Evolutionary conservation across 2,113 vertebrate genomes (phyloP).

Genomic region (Trematomus loennbergii): DNA sequence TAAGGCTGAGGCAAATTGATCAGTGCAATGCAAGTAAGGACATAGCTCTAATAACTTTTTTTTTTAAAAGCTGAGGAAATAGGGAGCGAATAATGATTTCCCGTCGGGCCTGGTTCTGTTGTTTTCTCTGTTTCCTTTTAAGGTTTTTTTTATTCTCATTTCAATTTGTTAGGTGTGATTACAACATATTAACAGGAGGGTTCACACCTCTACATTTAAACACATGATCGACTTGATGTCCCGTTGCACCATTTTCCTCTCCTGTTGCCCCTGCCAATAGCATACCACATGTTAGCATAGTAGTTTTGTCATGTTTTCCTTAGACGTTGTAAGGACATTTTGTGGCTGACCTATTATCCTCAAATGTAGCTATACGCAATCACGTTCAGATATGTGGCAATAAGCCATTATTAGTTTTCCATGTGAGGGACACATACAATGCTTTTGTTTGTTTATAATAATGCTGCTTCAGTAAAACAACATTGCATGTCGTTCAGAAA

Average conservation of each 20-base stretch:
- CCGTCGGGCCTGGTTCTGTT: neutral
- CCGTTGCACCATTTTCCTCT: neutral
- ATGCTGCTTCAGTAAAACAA: slow-evolving; percentile 24
- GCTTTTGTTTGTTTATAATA: slow-evolving; percentile 11
- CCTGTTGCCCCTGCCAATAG: neutral
- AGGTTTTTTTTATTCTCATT: neutral
- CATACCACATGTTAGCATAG: neutral
- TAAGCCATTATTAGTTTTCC: neutral
- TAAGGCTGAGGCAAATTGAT: slow-evolving; percentile 38
- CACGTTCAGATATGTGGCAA: neutral
- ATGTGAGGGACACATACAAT: slow-evolving; percentile 9
- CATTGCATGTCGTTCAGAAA: neutral
- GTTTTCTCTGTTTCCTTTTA: neutral
- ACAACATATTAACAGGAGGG: neutral
- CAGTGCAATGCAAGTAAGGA: slow-evolving; percentile 33
- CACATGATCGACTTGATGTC: neutral
- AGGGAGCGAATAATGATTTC: slow-evolving; percentile 29
- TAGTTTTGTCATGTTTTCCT: neutral
- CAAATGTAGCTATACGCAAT: neutral
- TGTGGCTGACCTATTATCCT: neutral
- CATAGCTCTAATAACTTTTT: slow-evolving; percentile 22
- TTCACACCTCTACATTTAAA: neutral
- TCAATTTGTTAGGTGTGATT: neutral
- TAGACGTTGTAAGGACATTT: neutral
- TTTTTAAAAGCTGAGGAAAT: slow-evolving; percentile 9